Conservation (phyloP, 2,113 vertebrate species). For the Odontesthes bonariensis region DNA sequence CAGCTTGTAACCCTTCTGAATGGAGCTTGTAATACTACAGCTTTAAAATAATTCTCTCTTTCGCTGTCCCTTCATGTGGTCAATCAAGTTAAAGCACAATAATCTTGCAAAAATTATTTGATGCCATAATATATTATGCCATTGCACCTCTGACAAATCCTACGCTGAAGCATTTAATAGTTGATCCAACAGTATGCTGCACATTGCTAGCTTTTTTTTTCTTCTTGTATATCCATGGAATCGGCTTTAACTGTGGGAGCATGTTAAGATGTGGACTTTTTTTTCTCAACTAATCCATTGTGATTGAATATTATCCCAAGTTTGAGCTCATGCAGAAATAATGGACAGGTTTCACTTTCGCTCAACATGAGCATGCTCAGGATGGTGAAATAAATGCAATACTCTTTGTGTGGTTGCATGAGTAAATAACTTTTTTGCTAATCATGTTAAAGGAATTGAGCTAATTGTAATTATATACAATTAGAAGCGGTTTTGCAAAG, state of each 20-base stretch:
- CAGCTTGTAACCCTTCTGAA: conserved; percentile 63
- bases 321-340: conserved; percentile 74
- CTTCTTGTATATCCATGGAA: conserved; percentile 67
- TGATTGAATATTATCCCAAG: conserved; percentile 82
- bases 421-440: conserved; percentile 75
- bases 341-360: conserved; percentile 64
- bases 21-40: conserved; percentile 34
- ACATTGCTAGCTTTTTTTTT: conserved; percentile 29
- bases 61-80: conserved; percentile 35
- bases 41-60: conserved; percentile 57
- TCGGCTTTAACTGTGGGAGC: conserved; percentile 74
- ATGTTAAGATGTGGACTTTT: conserved; percentile 70
- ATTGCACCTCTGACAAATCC: conserved; percentile 64
- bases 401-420: conserved; percentile 39
- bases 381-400: conserved; percentile 41
- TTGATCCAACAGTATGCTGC: conserved; percentile 39
- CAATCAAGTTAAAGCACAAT: conserved; percentile 56
- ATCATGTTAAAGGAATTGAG: conserved; percentile 77
- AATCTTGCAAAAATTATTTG: conserved; percentile 48
- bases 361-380: conserved; percentile 43
- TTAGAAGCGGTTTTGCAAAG: conserved; percentile 72
- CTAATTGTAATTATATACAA: conserved; percentile 81
- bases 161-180: conserved; percentile 40
- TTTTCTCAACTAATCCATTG: conserved; percentile 68
- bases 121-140: conserved; percentile 51